Evolutionary conservation across 2,113 vertebrate genomes (phyloP), one percentile per base, ranked within the genome.

Genomic region (Plecotus auritus): DNA sequence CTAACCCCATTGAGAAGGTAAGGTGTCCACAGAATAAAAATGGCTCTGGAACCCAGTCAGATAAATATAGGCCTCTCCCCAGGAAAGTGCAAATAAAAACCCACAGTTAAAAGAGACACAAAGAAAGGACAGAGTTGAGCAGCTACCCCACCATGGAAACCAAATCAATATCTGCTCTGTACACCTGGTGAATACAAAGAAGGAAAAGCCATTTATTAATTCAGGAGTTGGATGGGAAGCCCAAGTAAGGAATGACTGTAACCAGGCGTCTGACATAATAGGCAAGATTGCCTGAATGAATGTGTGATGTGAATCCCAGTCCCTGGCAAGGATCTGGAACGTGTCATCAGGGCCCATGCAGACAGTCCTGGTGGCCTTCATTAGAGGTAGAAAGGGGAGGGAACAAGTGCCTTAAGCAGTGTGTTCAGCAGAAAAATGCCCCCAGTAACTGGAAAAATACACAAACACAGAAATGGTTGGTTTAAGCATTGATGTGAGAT

Each of bases 261-360:
- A 74, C 28, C 13, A 74, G 72, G 26, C 7, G 32, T 18, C 40
- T 74, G 40, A 45, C 3, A 1, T 7, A 47, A 47, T 47, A 74
- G 72, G 42, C 28, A 47, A 47, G 73, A 13, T 7, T 47, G 26
- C 45, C 26, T 12, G 26, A 74, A 30, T 18, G 73, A 16, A 18
- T 14, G 13, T 32, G 16, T 26, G 35, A 47, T 47, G 2, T 47
- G 42, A 30, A 47, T 9, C 73, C 16, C 9, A 8, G 28, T 32
- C 45, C 42, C 2, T 4, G 42, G 14, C 40, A 32, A 17, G 42
- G 73, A 42, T 74, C 42, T 74, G 73, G 72, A 26, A 17, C 14
- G 9, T 9, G 7, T 32, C 72, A 22, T 26, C 66, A 11, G 49
- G 11, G 20, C 5, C 51, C 72, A 32, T 10, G 0, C 0, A 37